A percentile compares a stretch with the other conserved stretches of the same genome.
Conservation (phyloP, 2,113 vertebrate species). For the Poeciliopsis occidentalis region DNA sequence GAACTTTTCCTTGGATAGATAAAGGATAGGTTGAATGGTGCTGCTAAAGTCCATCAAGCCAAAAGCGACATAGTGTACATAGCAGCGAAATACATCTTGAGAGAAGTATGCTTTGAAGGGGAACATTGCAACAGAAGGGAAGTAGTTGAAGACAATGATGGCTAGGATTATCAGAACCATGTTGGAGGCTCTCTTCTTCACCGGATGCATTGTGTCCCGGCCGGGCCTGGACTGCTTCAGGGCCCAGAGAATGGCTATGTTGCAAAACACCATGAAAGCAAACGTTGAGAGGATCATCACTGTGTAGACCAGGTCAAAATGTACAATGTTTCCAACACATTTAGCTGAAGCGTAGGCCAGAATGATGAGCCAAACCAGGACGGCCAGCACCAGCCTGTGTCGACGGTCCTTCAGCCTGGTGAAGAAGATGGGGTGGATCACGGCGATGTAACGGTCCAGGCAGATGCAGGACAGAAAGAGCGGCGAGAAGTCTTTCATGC, state of each 20-base stretch:
- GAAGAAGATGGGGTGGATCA: slow-evolving; percentile 79
- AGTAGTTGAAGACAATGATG: slow-evolving; percentile 82
- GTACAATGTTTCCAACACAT: slow-evolving; percentile 58
- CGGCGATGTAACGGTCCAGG: slow-evolving; percentile 81
- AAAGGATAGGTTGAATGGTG: slow-evolving; percentile 81
- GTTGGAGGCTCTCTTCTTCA: slow-evolving; percentile 82
- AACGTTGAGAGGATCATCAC: slow-evolving; percentile 74
- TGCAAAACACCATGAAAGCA: slow-evolving; percentile 80
- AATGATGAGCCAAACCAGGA: slow-evolving; percentile 69
- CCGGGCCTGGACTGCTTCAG: slow-evolving; percentile 65
- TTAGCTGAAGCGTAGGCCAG: slow-evolving; percentile 69
- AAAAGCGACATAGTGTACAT: slow-evolving; percentile 73
- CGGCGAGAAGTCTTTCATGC: slow-evolving; percentile 76
- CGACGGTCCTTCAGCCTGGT: slow-evolving; percentile 69
- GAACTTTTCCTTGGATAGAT: slow-evolving; percentile 73
- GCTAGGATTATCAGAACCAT: slow-evolving; percentile 80
- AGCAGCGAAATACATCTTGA: slow-evolving; percentile 64
- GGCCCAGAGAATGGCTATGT: slow-evolving; percentile 72
- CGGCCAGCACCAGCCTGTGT: slow-evolving; percentile 57
- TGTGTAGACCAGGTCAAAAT: slow-evolving; percentile 74
- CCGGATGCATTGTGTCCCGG: slow-evolving; percentile 76
- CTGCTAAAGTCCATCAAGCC: slow-evolving; percentile 82
- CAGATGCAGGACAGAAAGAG: slow-evolving; percentile 82
- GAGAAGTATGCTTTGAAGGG: slow-evolving; percentile 77
- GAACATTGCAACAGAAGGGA: slow-evolving; percentile 79